Conservation (phyloP, 1,140 invertebrate genomes). For the Yoshiicerus persimilis region DNA sequence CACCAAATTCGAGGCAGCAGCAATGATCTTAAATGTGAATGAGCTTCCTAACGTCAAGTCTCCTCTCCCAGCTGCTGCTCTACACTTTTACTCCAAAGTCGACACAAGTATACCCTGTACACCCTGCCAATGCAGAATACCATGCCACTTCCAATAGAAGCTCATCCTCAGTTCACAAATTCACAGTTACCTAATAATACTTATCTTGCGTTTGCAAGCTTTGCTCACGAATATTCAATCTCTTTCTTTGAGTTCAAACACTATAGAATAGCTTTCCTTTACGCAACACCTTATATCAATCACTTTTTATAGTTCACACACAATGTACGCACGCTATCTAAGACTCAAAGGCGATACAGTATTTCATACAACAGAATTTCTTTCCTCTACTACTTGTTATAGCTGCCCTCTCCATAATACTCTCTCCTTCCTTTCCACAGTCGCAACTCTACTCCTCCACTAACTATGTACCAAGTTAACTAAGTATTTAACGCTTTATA, state of each 20-base stretch:
- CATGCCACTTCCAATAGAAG: not conserved
- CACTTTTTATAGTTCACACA: no score
- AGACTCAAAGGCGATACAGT: not conserved
- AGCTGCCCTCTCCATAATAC: not conserved
- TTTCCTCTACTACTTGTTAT: not conserved
- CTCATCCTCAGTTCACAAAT: not conserved
- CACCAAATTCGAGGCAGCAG: not conserved
- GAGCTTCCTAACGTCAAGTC: not conserved
- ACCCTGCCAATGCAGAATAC: no score
- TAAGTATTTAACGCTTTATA: no score
- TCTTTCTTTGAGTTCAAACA: not conserved
- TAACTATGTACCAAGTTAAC: no score
- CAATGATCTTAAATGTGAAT: constrained; percentile 2
- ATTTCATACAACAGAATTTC: not conserved
- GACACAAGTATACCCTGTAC: not conserved
- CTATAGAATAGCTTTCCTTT: not conserved
- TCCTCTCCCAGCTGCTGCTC: not conserved
- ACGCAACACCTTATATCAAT: no score
- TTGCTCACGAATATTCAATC: not conserved
- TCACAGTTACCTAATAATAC: not conserved
- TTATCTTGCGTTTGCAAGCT: not conserved
- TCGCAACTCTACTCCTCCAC: not conserved
- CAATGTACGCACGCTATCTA: no score
- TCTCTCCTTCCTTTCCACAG: not conserved
- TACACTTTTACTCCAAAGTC: not conserved